These are phyloP conservation scores for Camponotus floridanus DNA, from an alignment of 1,140 invertebrate species.

Conservation along the genomic window DNA sequence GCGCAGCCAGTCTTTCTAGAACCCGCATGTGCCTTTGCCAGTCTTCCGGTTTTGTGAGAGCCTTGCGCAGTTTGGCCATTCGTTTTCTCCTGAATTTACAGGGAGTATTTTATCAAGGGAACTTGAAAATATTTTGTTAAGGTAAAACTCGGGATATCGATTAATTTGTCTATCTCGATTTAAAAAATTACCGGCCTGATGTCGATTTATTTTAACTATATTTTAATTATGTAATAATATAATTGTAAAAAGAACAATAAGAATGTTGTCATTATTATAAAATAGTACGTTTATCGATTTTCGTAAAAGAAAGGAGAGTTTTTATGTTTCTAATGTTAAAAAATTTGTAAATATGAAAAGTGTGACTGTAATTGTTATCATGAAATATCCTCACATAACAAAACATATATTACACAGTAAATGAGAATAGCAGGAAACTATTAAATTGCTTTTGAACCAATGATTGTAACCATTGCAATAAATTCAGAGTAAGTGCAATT, in stretches of 20 bases:
- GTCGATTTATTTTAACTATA: background rate
- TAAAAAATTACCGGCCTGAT: background rate
- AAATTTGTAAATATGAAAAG: background rate
- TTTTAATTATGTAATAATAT: background rate
- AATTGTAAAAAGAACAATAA: background rate
- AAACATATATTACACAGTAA: background rate
- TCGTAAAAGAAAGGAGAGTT: background rate
- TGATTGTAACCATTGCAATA: conserved; percentile 27
- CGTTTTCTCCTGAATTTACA: conserved; percentile 66
- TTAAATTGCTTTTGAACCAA: conserved; percentile 10
- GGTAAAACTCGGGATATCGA: background rate
- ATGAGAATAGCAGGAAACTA: background rate
- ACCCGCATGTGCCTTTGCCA: conserved; percentile 76
- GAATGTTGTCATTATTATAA: background rate
- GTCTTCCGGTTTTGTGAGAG: conserved; percentile 72
- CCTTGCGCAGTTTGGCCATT: conserved; percentile 71
- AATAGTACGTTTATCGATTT: background rate
- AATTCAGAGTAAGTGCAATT: conserved; percentile 17
- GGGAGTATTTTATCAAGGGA: background rate
- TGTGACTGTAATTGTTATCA: background rate
- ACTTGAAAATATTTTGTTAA: conserved; percentile 2
- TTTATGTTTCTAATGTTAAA: background rate
- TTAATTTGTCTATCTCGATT: background rate
- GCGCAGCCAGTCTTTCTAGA: conserved; percentile 72
- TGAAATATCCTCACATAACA: background rate